Conservation (phyloP, 2,888 invertebrate genomes). For the Augochlorella aurata region DNA sequence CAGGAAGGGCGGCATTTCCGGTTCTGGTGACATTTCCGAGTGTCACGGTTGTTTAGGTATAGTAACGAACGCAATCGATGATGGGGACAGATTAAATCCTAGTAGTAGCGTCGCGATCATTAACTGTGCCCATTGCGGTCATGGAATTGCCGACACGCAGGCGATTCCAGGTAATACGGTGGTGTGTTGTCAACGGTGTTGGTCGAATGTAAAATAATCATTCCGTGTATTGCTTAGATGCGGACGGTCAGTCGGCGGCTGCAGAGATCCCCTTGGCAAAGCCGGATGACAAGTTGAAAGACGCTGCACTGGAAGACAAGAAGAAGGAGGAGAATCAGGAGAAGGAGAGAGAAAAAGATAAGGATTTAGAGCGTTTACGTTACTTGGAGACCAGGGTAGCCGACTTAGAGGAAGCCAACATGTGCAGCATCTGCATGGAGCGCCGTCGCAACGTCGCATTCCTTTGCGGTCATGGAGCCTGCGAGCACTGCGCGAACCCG, state of each 20-base stretch:
- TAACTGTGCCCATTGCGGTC: slow-evolving; percentile 65
- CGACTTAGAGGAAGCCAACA: slow-evolving; percentile 93
- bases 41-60: slow-evolving; percentile 67
- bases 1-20: slow-evolving; percentile 42
- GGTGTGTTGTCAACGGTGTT: background rate
- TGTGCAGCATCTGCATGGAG: slow-evolving; percentile 95
- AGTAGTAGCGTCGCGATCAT: slow-evolving; percentile 64
- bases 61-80: slow-evolving; percentile 43
- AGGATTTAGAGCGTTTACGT: slow-evolving; percentile 79
- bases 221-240: background rate
- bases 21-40: slow-evolving; percentile 58
- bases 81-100: slow-evolving; percentile 64
- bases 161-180: slow-evolving; percentile 59
- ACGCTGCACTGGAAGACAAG: slow-evolving; percentile 50
- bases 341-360: slow-evolving; percentile 75
- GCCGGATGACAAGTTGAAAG: slow-evolving; percentile 52
- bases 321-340: slow-evolving; percentile 66
- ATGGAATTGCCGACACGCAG: slow-evolving; percentile 57
- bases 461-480: slow-evolving; percentile 94
- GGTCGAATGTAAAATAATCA: background rate
- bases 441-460: slow-evolving; percentile 91
- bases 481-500: slow-evolving; percentile 91
- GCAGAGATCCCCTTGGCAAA: slow-evolving; percentile 55
- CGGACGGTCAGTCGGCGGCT: slow-evolving; percentile 55
- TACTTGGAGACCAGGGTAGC: slow-evolving; percentile 90